These are phyloP conservation scores for Panthera tigris DNA, from an alignment of 2,113 vertebrate species.

Conservation along the genomic window DNA sequence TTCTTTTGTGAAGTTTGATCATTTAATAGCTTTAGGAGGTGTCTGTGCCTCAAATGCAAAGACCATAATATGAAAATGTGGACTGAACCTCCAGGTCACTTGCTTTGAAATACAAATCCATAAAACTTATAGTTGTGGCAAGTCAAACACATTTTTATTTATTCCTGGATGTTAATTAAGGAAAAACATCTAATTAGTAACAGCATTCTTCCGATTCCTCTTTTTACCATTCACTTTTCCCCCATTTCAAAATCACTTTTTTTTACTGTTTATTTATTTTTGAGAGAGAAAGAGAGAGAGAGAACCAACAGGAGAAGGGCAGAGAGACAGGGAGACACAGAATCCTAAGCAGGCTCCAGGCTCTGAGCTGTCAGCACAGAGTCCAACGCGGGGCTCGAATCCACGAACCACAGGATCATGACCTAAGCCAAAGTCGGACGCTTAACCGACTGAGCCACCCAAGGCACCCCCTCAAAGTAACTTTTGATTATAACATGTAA, in stretches of 20 bases:
- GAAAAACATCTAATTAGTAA: not conserved
- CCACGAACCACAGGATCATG: too few relatives aligned
- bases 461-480: not conserved
- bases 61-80: not conserved
- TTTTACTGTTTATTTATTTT: too few relatives aligned
- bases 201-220: not conserved
- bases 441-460: too few relatives aligned
- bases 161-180: not conserved
- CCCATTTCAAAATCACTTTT: not conserved
- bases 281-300: too few relatives aligned
- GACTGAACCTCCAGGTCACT: not conserved
- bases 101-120: slow-evolving; percentile 11
- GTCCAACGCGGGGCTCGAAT: too few relatives aligned
- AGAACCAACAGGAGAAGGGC: too few relatives aligned
- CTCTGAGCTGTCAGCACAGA: too few relatives aligned
- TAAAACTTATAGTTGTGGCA: not conserved
- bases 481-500: not conserved
- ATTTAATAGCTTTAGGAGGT: not conserved
- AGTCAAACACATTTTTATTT: slow-evolving; percentile 7
- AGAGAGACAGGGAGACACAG: too few relatives aligned
- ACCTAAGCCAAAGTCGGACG: too few relatives aligned
- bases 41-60: not conserved
- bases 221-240: not conserved
- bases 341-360: too few relatives aligned
- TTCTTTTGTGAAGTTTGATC: not conserved